Base-by-base conservation (phyloP, 2,113 vertebrate genomes). In the Oceanites oceanicus region DNA sequence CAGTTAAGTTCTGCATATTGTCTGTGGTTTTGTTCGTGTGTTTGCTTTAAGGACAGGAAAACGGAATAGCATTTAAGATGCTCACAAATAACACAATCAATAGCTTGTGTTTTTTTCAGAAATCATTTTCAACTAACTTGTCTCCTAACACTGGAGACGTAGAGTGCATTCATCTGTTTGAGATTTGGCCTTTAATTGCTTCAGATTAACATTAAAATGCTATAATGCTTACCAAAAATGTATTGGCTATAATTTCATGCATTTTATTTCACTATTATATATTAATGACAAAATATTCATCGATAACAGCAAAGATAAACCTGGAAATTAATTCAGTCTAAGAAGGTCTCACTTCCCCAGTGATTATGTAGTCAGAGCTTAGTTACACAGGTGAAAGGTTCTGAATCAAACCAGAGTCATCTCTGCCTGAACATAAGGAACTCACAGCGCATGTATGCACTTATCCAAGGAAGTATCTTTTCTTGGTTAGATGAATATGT, bases 81-180 rank as follows among this genome's bases (percentile, higher is more conserved):
- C 61, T 96, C 81, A 94, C 89, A 97, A 96, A 90, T 90, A 94
- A 96, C 76, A 88, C 81, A 93, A 96, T 96, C 92, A 70, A 96
- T 61, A 71, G 45, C 52, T 81, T 44, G 59, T 49, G 52, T 18
- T 42, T 95, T 90, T 66, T 91, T 76, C 76, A 86, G 66, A 96
- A 79, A 63, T 67, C 26, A 94, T 95, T 88, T 85, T 61, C 61
- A 80, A 82, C 88, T 47, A 79, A 91, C 78, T 56, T 66, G 85
- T 89, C 77, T 94, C 84, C 82, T 67, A 88, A 75, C 47, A 73
- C 52, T 86, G 78, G 81, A 94, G 78, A 90, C 2, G 1, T 22
- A 53, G 44, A 80, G 58, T 44, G 12, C 74, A 89, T 92, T 84
- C 81, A 88, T 86, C 89, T 71, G 45, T 45, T 92, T 63, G 58